Evolutionary conservation across 2,888 invertebrate genomes (phyloP).

Genomic region (Leistus spinibarbis): DNA sequence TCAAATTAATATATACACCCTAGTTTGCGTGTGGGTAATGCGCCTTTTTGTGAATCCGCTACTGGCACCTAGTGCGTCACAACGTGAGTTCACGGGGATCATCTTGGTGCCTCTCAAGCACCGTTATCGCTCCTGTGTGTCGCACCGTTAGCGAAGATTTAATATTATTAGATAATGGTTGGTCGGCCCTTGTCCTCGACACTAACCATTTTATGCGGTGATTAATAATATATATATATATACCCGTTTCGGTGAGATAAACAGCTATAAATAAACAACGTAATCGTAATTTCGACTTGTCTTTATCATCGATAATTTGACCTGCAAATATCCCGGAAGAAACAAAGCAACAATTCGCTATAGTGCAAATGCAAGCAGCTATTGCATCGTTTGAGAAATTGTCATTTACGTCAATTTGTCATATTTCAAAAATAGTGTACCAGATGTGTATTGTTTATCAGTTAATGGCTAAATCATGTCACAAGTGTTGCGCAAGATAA

Average conservation of each 20-base stretch:
- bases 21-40: not conserved
- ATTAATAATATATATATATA: conserved; percentile 39
- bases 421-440: not conserved
- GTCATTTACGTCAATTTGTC: not conserved
- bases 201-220: conserved; percentile 32
- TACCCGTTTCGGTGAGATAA: conserved; percentile 27
- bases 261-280: conserved; percentile 35
- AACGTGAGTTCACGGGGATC: conserved; percentile 17
- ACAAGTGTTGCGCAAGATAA: not conserved
- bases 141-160: conserved; percentile 24
- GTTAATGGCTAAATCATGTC: not conserved
- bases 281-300: conserved; percentile 4
- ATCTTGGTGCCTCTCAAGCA: conserved; percentile 10
- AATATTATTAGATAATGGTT: conserved; percentile 20
- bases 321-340: conserved; percentile 34
- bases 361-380: not conserved
- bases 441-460: not conserved
- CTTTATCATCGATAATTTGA: conserved; percentile 21
- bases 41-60: not conserved
- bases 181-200: conserved; percentile 26
- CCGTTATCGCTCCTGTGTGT: not conserved
- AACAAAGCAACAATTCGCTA: not conserved
- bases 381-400: not conserved
- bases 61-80: conserved; percentile 30
- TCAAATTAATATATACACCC: not conserved